phyloP scores from a whole-genome alignment of 2,888 invertebrate genomes.

The Plagodis pulveraria region DNA sequence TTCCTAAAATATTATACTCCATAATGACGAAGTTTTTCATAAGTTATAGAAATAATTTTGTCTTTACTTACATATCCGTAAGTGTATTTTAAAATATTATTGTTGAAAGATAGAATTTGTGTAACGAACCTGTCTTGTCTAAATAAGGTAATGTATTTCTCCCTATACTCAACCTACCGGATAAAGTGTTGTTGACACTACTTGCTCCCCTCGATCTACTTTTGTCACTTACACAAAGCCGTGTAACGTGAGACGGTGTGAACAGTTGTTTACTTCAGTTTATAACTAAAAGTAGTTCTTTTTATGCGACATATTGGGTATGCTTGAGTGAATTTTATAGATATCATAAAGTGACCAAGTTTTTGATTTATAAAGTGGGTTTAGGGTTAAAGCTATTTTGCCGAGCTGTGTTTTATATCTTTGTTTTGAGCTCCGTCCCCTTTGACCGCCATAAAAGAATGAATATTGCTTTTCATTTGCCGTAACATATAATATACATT shows the following conservation, averaged over 20 bases:
- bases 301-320: constrained; percentile 19
- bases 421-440: constrained; percentile 16
- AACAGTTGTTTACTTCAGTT: constrained; percentile 27
- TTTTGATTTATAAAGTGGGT: constrained; percentile 20
- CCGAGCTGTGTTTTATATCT: constrained; percentile 18
- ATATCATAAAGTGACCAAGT: constrained; percentile 26
- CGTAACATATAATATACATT: background rate
- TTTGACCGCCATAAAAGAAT: constrained; percentile 17
- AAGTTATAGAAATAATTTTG: no score
- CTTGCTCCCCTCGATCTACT: constrained; percentile 23
- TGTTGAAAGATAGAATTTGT: no score
- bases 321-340: constrained; percentile 29
- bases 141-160: constrained; percentile 3
- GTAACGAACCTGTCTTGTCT: no score
- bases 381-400: constrained; percentile 20
- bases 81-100: no score
- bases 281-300: constrained; percentile 11
- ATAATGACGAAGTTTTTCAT: no score
- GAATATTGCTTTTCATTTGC: constrained; percentile 7
- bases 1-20: no score
- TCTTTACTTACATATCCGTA: no score
- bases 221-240: constrained; percentile 32
- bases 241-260: constrained; percentile 29
- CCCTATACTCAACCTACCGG: background rate
- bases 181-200: constrained; percentile 13